Evolutionary conservation across 2,888 invertebrate species (phyloP).

Genomic region (Idaea straminata): DNA sequence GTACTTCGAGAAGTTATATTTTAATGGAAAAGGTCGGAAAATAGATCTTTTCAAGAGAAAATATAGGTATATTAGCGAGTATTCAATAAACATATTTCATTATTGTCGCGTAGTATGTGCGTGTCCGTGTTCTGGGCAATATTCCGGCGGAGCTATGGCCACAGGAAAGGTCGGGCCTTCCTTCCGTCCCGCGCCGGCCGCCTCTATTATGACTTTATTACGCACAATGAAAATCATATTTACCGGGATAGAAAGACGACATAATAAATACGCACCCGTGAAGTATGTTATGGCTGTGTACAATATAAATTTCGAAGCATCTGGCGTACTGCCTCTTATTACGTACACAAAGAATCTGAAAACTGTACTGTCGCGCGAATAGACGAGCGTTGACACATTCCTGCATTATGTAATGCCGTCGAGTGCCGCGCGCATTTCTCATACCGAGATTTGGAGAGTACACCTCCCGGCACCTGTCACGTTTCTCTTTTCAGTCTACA

Average conservation of each 20-base stretch:
- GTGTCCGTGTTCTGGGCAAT: slow-evolving; percentile 24
- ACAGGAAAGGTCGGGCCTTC: slow-evolving; percentile 63
- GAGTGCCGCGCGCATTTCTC: slow-evolving; percentile 65
- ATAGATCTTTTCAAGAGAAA: background rate
- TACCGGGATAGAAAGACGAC: slow-evolving; percentile 58
- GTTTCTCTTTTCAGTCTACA: slow-evolving; percentile 52
- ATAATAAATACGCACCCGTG: slow-evolving; percentile 66
- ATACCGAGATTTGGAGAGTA: slow-evolving; percentile 62
- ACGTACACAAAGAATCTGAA: slow-evolving; percentile 67
- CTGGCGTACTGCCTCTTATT: slow-evolving; percentile 62
- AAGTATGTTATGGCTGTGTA: slow-evolving; percentile 46
- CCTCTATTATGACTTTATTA: slow-evolving; percentile 69
- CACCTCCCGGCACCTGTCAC: slow-evolving; percentile 65
- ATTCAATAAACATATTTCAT: slow-evolving; percentile 32
- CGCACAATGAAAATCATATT: slow-evolving; percentile 72
- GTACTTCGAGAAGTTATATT: background rate
- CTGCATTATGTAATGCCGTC: slow-evolving; percentile 64
- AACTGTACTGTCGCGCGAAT: slow-evolving; percentile 41
- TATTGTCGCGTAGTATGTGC: slow-evolving; percentile 23
- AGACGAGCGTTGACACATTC: slow-evolving; percentile 61
- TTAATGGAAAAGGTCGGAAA: background rate
- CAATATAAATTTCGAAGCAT: slow-evolving; percentile 51
- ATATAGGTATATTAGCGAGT: background rate
- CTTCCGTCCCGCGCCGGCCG: slow-evolving; percentile 57
- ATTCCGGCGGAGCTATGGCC: slow-evolving; percentile 38